Evolutionary conservation across 2,113 vertebrate genomes (phyloP), one percentile per base, ranked within the genome.

Genomic region (human (Homo sapiens)): DNA sequence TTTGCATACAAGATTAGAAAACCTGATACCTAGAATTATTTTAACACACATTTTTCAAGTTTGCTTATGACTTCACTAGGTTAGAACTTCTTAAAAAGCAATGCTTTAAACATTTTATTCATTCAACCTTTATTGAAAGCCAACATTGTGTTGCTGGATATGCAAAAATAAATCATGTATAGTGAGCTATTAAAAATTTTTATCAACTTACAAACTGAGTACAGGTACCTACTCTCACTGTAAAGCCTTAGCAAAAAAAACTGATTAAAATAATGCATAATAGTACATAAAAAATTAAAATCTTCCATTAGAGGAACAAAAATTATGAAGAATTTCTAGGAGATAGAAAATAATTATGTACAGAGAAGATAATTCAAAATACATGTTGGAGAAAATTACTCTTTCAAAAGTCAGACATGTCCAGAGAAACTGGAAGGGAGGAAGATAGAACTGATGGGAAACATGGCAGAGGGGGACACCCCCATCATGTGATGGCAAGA

Each of bases 81-180:
- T 83, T 95, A 20, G 27, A 82, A n/a, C 35, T 80, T 93, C 68
- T 95, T 94, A 45, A 76, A 93, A 64, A 68, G 5, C 50, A 80
- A 57, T 3, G 16, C 95, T 70, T 90, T 94, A 66, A 91, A 32
- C 12, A 35, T 75, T 94, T 82, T 59, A 81, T 89, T 88, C 35
- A 93, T 52, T 72, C 16, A 66, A 5, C 16, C 23, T 79, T 80
- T 80, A 66, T 30, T 79, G 59, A 94, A 27, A 85, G 48, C 3
- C 66, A 68, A 75, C 10, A 61, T 92, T 52, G 2, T 92, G 55
- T 96, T 83, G n/a, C 23, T 90, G 8, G n/a, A 32, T 76, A 93
- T 38, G 6, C 35, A 73, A 92, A 81, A 97, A 96, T 55, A 68
- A 52, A 73, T 48, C 13, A 57, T 13, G 72, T 66, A 10, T 70